Base-by-base conservation (phyloP, 2,888 invertebrate genomes). In the Aproaerema taeniolella region DNA sequence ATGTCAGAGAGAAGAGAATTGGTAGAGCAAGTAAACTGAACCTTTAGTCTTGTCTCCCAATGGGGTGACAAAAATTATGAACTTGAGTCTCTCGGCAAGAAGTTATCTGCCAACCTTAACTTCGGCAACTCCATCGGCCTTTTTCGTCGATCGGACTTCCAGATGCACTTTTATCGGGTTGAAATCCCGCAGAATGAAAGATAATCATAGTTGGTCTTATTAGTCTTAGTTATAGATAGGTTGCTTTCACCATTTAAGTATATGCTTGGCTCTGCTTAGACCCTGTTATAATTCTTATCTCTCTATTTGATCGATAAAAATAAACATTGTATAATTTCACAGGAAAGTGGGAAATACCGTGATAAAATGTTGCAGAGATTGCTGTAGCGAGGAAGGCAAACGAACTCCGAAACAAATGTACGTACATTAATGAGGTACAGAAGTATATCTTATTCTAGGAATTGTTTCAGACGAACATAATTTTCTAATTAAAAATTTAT, bases 311-410 rank as follows among this genome's bases (percentile, higher is more conserved):
- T 7, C 20, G 20, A 20, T 20, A 20, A 20, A 20, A 6, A 6
- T 6, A 20, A 20, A 20, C 5, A 20, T 20, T 7, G 4, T 7
- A 20, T 20, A 20, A 20, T 20, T 37, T 57, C 51, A 16, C 58
- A 66, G 64, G 17, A 12, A 33, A 12, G 41, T 36, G 1, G 50
- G 45, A 2, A 45, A 40, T 1, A n/a, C 36, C 2, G 15, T 49
- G 1, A 39, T 58, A 10, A 35, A 49, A 2, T 67, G 66, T 43
- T 66, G 66, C 39, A 45, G 49, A 15, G 49, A 59, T 38, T 67
- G 63, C 37, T 65, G 67, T 32, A 42, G 44, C 11, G 25, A 38
- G 8, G 40, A 28, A 7, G 42, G 42, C n/a, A 12, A 12, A 7
- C 29, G 43, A 38, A 31, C n/a, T n/a, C n/a, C n/a, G 42, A 32